Percentiles rank a stretch among this genome's conserved stretches.
Evolutionary conservation across 2,113 vertebrate species (phyloP).

Genomic region (Opisthocomus hoazin): DNA sequence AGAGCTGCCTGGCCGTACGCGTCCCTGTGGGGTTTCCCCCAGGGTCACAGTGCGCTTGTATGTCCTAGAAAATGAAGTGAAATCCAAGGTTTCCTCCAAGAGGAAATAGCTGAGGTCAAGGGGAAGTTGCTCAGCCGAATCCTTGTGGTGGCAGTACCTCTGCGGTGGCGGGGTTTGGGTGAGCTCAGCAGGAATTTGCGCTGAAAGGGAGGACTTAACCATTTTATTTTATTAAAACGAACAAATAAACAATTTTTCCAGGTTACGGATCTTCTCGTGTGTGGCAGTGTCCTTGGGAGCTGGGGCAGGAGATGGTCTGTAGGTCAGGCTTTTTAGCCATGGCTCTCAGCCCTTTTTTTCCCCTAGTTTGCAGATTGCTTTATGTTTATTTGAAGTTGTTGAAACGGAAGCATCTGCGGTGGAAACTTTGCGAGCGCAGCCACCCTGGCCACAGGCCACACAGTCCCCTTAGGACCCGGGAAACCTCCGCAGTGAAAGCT

Average conservation of each 20-base stretch:
- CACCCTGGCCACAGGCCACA: background rate
- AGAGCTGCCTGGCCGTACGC: background rate
- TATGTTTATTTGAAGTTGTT: too few species aligned
- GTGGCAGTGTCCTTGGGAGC: too few species aligned
- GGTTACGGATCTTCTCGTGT: background rate
- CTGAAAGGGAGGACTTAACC: background rate
- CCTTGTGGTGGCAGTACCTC: background rate
- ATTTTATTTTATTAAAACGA: background rate
- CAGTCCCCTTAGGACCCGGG: background rate
- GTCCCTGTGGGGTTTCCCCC: background rate
- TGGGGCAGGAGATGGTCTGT: background rate
- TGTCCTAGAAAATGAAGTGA: background rate
- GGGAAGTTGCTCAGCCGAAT: background rate
- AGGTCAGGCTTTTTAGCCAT: background rate
- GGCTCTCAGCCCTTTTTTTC: background rate
- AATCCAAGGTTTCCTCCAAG: background rate
- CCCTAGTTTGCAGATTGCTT: background rate
- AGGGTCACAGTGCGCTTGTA: background rate
- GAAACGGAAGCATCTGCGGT: background rate
- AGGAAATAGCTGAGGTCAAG: conserved; percentile 3
- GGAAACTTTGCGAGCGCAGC: background rate
- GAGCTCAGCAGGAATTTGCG: background rate
- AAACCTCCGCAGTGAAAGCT: background rate
- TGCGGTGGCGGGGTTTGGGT: background rate
- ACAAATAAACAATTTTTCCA: background rate